Percentiles rank a stretch among this genome's conserved stretches.
Evolutionary conservation across 2,113 vertebrate species (phyloP).

Genomic region (Abramis brama): DNA sequence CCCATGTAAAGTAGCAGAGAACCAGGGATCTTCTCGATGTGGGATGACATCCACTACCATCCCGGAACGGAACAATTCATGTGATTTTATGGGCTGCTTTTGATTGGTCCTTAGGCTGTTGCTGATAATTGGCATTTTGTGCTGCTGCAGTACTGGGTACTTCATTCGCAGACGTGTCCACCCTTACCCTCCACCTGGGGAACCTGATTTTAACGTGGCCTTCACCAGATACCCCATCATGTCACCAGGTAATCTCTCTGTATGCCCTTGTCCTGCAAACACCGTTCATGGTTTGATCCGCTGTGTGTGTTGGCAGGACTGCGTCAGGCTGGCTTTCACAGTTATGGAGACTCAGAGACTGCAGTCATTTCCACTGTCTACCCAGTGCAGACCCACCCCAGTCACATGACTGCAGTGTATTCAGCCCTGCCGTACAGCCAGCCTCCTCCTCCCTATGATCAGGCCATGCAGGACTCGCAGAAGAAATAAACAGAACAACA

Average conservation of each 20-base stretch:
- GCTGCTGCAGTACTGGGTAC: conserved; percentile 84
- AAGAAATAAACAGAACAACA: conserved; percentile 67
- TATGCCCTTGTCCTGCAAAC: neutral
- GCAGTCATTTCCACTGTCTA: conserved; percentile 75
- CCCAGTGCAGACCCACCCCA: conserved; percentile 78
- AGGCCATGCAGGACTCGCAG: conserved; percentile 80
- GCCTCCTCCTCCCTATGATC: conserved; percentile 82
- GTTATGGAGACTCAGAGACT: conserved; percentile 80
- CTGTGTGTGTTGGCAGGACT: conserved; percentile 69
- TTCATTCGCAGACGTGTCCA: conserved; percentile 84
- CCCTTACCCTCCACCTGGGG: conserved; percentile 77
- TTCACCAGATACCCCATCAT: conserved; percentile 79
- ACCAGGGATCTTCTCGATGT: neutral
- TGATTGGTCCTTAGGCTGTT: conserved; percentile 77
- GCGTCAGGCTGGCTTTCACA: conserved; percentile 76
- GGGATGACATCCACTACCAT: neutral
- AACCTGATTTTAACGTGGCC: conserved; percentile 81
- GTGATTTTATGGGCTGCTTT: neutral
- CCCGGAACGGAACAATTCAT: neutral
- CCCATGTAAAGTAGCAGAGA: neutral
- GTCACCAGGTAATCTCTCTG: conserved; percentile 69
- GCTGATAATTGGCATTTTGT: conserved; percentile 84
- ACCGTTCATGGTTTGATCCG: neutral
- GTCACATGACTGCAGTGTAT: conserved; percentile 74
- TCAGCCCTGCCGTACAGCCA: conserved; percentile 83